phyloP scores from a whole-genome alignment of 2,888 invertebrate species.

The Epirrita christyi region DNA sequence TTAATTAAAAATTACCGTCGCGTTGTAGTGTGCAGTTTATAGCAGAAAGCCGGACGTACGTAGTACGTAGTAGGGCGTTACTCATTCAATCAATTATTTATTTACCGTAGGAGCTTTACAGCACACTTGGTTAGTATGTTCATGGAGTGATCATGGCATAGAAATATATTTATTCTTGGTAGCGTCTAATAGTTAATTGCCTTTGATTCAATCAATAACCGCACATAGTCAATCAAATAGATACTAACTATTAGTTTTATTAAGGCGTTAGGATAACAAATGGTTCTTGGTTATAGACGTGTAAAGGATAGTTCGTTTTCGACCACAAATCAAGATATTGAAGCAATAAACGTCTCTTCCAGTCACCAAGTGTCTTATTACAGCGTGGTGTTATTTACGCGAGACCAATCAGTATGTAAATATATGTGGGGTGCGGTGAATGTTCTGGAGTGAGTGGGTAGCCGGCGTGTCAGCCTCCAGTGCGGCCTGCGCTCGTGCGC shows the following conservation, averaged over 20 bases:
- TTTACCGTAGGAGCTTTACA: too few relatives aligned
- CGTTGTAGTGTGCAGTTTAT: too few relatives aligned
- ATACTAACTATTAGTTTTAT: conserved; percentile 48
- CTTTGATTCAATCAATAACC: too few relatives aligned
- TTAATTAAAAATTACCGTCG: too few relatives aligned
- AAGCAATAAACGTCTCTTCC: conserved; percentile 67
- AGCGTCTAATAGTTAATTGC: too few relatives aligned
- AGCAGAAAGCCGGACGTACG: too few relatives aligned
- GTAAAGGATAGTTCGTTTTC: conserved; percentile 56
- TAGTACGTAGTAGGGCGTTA: too few relatives aligned
- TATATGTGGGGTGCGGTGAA: conserved; percentile 78
- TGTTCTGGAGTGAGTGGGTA: conserved; percentile 77
- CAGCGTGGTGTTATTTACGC: conserved; percentile 71
- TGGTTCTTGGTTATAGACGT: conserved; percentile 55
- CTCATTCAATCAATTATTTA: too few relatives aligned
- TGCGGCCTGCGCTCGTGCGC: conserved; percentile 74
- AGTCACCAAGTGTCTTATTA: conserved; percentile 70
- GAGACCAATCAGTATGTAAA: conserved; percentile 80
- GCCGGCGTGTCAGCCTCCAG: conserved; percentile 64
- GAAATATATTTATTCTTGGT: too few relatives aligned
- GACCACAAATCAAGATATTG: conserved; percentile 73
- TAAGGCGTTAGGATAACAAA: conserved; percentile 63
- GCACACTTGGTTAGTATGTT: too few relatives aligned
- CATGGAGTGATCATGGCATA: too few relatives aligned
- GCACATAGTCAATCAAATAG: too few relatives aligned